Evolutionary conservation across 2,113 vertebrate species (phyloP), one percentile per base, ranked within the genome.

Genomic region (Pantherophis guttatus): DNA sequence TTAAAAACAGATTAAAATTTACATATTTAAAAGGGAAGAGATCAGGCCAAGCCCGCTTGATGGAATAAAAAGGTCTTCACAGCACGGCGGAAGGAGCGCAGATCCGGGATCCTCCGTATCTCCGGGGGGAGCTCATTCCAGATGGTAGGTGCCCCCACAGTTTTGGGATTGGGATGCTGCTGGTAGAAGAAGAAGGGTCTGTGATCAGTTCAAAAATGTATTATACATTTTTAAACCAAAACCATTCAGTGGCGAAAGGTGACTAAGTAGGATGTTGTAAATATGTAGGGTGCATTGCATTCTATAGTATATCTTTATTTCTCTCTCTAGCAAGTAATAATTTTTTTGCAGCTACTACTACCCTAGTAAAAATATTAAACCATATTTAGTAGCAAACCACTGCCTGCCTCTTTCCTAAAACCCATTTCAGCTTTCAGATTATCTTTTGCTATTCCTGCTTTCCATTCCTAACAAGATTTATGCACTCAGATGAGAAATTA

Each of bases 351-450:
- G 70, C 70, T 50, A 89, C 70, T 50, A 89, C 91, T 93, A 75
- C 39, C 48, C 52, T 87, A n/a, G 85, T 93, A 87, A 93, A 93
- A 93, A 75, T 92, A 91, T 91, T 91, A 88, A 93, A 58, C 65
- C 11, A 12, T 52, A 53, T 89, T 85, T 65, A 70, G 50, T 89
- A 44, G 39, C 65, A 92, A 53, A 62, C 24, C 21, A 24, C 23
- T 15, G 5, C 50, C 24, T 15, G n/a, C 2, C 50, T 15, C 2
- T 19, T 70, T 44, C 62, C 87, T 23, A 33, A 92, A 75, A 88
- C 26, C 23, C 87, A 94, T 70, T 89, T 62, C 90, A 88, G 88
- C 87, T 94, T 70, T 92, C 87, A 94, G 53, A 94, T 92, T 62
- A 85, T 75, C 23, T 9, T 88, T 89, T 86, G 19, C 48, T 85